Evolutionary conservation across 1,140 invertebrate species (phyloP), one percentile per base, ranked within the genome.

Genomic region (Steinernema feltiae): DNA sequence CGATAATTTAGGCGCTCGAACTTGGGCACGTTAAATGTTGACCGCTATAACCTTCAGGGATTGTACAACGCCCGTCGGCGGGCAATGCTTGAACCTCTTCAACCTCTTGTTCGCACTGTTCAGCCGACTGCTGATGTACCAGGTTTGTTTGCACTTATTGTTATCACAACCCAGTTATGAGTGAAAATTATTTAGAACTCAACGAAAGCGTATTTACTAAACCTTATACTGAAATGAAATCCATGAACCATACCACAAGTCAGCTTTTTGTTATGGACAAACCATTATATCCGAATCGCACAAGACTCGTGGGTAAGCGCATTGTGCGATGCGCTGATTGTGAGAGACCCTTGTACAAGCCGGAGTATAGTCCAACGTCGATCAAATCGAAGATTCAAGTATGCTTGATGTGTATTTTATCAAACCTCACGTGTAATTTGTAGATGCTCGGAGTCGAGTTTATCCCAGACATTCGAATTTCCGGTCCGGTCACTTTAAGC

Each of bases 1-100:
- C n/a, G n/a, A n/a, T n/a, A n/a, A n/a, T n/a, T 63, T 27, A 63
- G 53, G 53, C 53, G 53, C 53, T 63, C 53, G 24, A 63, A 63
- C 24, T 21, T 63, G 7, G 53, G 53, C 15, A 63, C 53, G 2
- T 21, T 63, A 3, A 63, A 63, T 27, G 24, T 63, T 3, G 53
- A 63, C 24, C 53, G 53, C 53, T 63, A 63, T 21, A 63, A 63
- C 24, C 24, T 63, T 7, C 53, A 63, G 53, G 24, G 53, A 3
- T 27, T 63, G 12, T 63, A 63, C 24, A 12, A 63, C 3, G 24
- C 53, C 24, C 53, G 53, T 27, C 53, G 53, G 7, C 12, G 24
- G 24, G 3, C 24, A 7, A 7, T 63, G 15, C 12, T 63, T 3
- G 53, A 63, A 27, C 53, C 53, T 7, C 12, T 63, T 12, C 53